Conservation (phyloP, 2,797 vertebrate species). For the Acipenser transmontanus region DNA sequence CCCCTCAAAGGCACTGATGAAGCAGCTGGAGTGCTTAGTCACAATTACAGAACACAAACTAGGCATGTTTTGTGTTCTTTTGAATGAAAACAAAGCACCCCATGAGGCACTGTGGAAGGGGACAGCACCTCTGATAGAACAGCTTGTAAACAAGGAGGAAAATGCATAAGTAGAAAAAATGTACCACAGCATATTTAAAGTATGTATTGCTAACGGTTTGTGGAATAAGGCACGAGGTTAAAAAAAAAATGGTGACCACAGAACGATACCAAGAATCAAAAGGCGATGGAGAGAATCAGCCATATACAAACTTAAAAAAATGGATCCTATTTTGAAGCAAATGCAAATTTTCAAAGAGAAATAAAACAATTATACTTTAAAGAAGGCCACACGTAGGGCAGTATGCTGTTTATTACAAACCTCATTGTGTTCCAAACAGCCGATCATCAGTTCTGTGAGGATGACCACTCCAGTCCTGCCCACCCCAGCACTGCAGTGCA, state of each 20-base stretch:
- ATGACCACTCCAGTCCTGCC: slow-evolving; percentile 66
- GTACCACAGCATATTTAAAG: too few species aligned
- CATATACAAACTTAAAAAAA: too few species aligned
- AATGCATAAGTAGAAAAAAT: too few species aligned
- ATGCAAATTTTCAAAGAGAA: neutral
- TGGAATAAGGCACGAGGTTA: neutral
- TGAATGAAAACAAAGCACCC: too few species aligned
- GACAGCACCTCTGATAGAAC: too few species aligned
- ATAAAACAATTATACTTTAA: neutral
- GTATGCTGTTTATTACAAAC: slow-evolving; percentile 45
- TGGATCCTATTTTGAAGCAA: neutral
- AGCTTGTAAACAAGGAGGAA: too few species aligned
- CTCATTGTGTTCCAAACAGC: slow-evolving; percentile 92
- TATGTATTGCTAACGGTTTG: neutral
- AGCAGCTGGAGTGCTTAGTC: too few species aligned
- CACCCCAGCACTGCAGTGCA: slow-evolving; percentile 67
- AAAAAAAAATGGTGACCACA: neutral
- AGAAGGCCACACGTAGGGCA: neutral
- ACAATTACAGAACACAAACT: too few species aligned
- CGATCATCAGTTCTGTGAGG: slow-evolving; percentile 88
- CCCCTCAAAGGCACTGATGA: too few species aligned
- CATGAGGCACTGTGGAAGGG: too few species aligned
- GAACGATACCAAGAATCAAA: neutral
- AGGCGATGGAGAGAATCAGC: too few species aligned
- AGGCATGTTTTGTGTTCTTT: too few species aligned